phyloP scores from a whole-genome alignment of 1,140 invertebrate species.

The Drosophila albomicans region DNA sequence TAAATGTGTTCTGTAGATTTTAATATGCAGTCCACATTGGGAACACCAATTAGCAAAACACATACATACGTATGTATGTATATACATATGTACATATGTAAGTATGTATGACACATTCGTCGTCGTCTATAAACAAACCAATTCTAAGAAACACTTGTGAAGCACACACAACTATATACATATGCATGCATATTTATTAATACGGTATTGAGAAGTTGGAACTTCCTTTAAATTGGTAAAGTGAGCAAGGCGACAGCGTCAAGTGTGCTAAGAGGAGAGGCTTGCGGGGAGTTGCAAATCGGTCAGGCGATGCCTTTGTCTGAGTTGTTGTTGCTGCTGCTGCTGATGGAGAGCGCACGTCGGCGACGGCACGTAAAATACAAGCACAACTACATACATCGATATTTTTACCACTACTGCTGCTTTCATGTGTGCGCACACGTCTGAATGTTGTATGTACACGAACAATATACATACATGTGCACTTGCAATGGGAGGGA shows the following conservation, averaged over 20 bases:
- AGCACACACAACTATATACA: background rate
- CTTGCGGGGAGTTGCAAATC: constrained; percentile 22
- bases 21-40: too few species aligned
- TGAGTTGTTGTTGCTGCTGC: constrained; percentile 10
- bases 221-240: constrained; percentile 34
- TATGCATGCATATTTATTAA: constrained; percentile 13
- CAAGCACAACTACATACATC: background rate
- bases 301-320: constrained; percentile 33
- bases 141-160: constrained; percentile 18
- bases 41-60: too few species aligned
- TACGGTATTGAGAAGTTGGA: constrained; percentile 7
- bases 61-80: background rate
- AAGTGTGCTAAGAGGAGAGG: background rate
- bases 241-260: constrained; percentile 15
- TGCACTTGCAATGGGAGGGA: constrained; percentile 15
- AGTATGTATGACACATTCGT: constrained; percentile 15
- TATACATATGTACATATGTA: background rate
- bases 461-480: background rate
- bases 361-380: constrained; percentile 42
- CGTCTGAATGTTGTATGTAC: background rate
- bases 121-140: background rate
- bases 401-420: background rate
- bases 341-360: constrained; percentile 37
- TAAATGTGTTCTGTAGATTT: background rate
- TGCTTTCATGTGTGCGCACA: constrained; percentile 19